A percentile compares a stretch with the other conserved stretches of the same genome.
These are phyloP conservation scores for Wiebesia pumilae DNA, from an alignment of 1,140 invertebrate genomes.

Conservation along the genomic window DNA sequence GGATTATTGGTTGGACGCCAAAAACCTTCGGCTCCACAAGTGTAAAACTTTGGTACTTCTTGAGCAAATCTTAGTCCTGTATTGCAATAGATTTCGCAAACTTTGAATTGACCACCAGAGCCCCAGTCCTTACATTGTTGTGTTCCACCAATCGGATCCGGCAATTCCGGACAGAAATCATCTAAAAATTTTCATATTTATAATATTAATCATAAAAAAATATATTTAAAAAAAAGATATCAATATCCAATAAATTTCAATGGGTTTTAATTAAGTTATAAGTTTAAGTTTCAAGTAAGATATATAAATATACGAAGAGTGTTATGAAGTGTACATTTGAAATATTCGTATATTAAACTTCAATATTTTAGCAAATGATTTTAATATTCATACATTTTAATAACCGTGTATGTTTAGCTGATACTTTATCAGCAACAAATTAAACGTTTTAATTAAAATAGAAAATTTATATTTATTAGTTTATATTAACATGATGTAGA, in stretches of 20 bases:
- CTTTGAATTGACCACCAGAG: constrained; percentile 94
- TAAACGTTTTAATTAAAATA: no score
- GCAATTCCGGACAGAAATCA: constrained; percentile 91
- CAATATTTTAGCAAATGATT: no score
- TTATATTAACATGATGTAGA: no score
- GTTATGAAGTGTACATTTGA: no score
- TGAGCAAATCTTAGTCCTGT: constrained; percentile 91
- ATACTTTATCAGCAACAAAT: no score
- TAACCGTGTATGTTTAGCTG: no score
- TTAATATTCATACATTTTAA: constrained; percentile 1
- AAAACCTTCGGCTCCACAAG: constrained; percentile 96
- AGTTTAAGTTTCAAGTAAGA: no score
- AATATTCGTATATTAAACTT: no score
- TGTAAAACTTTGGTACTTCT: constrained; percentile 94
- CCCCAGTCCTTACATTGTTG: constrained; percentile 97
- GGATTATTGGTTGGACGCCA: constrained; percentile 92
- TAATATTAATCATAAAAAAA: neutral
- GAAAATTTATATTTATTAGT: constrained; percentile 4
- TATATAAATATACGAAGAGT: no score
- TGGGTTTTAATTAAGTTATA: no score
- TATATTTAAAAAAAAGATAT: neutral
- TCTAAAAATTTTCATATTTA: constrained; percentile 74
- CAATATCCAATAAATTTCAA: no score
- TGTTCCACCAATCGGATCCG: constrained; percentile 91
- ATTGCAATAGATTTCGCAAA: constrained; percentile 92